Evolutionary conservation across 2,797 vertebrate genomes (phyloP), one percentile per base, ranked within the genome.

Genomic region (Malacoctenus gilli): DNA sequence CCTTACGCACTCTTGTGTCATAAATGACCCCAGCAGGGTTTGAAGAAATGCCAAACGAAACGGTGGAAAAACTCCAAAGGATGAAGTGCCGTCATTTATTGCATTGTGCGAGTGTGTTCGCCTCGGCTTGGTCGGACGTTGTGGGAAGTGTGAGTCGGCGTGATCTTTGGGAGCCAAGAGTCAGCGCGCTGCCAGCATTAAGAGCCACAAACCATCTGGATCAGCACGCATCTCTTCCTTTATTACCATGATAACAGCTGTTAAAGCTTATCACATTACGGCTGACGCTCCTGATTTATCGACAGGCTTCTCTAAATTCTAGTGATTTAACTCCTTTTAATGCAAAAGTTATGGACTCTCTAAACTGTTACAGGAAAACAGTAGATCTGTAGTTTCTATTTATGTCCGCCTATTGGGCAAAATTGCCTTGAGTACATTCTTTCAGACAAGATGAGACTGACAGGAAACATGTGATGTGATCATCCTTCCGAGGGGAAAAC

Each of bases 1-100:
- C 23, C 59, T 14, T 28, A 25, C n/a, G 22, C 52, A 36, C 40
- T 41, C 28, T 37, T 49, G 18, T 35, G 41, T 57, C 49, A 61
- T 74, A 62, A 54, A 75, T 43, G 52, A 49, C 19, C 42, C 37
- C 13, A 30, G 41, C 15, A 20, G 31, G 11, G 15, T 48, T 21
- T 4, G 7, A 5, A 2, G 4, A 43, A 46, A 6, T 35, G 35
- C 37, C 30, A 58, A 70, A 30, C 13, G 13, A 59, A 53, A 31
- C 5, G 16, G 42, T 12, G 9, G 13, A 15, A 23, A 39, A n/a
- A 32, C n/a, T 56, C 43, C 14, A 34, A 67, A 52, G 58, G 23
- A 35, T 68, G 9, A 21, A n/a, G 36, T 7, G 4, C 13, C 42
- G 60, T 54, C 55, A 50, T 32, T 48, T 31, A 16, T 7, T 18